Evolutionary conservation across 1,140 invertebrate species (phyloP), one percentile per base, ranked within the genome.

Genomic region (Drosophila ohnishii): DNA sequence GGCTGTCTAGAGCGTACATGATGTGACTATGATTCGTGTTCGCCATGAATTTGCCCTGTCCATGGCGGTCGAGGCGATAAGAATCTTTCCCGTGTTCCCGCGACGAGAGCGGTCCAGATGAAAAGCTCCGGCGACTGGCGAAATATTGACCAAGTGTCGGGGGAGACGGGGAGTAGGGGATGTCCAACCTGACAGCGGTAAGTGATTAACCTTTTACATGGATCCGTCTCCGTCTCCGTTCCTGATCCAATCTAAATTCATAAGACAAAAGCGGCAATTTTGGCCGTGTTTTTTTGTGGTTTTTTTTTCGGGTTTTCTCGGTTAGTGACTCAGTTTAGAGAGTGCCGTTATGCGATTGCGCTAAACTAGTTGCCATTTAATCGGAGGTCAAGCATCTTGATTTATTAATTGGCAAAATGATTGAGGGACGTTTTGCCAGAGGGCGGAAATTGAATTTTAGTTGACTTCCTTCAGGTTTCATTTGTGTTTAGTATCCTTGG

Each of bases 1-100:
- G 65, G 65, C 61, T 69, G 65, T 71, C 64, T 71, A 57, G 67
- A 42, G 42, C 42, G 53, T 59, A 71, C 69, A 71, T 71, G 69
- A 71, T 71, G 69, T 71, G 69, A 71, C 69, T 71, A 71, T 71
- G 69, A 71, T 71, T 71, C 69, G 69, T 71, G 69, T 59, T 71
- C 25, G 66, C 66, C 69, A 71, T 71, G 67, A 71, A 70, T 71
- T 71, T 71, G 42, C 65, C 69, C 65, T 71, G 67, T 71, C 67
- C 67, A 71, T 71, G 55, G 67, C 50, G 65, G 65, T 66, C 62
- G 65, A 55, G 51, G 65, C 69, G 69, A 71, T 71, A 71, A 59
- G 69, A 59, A 71, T 71, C 69, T 71, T 4, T 58, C 30, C 65
- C 28, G 22, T 34, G 61, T 63, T 69, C 65, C 59, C 65, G 47